Evolutionary conservation across 2,888 invertebrate species (phyloP).

Genomic region (Choristoneura rosaceana): DNA sequence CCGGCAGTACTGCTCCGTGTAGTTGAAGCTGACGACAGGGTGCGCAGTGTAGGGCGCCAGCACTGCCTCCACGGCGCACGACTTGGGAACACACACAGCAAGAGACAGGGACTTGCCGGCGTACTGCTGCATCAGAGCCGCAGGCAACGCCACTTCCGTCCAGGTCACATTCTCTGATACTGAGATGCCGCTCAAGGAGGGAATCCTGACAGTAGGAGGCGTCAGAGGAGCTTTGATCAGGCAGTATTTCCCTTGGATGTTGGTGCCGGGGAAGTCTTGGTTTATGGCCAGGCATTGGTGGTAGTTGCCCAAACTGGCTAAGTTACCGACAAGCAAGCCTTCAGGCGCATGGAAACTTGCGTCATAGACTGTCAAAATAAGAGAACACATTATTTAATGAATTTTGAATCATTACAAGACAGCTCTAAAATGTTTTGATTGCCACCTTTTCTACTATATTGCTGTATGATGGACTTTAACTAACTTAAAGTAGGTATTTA

Average conservation of each 20-base stretch:
- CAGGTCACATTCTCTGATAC: not conserved
- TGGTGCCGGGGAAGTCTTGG: conserved; percentile 3
- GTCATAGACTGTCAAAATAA: not conserved
- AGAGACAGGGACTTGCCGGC: conserved; percentile 1
- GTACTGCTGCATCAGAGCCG: not conserved
- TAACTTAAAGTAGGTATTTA: too few species aligned
- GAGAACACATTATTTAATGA: too few species aligned
- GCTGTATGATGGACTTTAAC: too few species aligned
- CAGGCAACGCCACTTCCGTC: not conserved
- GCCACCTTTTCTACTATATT: too few species aligned
- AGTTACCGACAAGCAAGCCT: not conserved
- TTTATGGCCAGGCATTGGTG: conserved; percentile 9
- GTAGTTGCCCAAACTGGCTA: conserved; percentile 6
- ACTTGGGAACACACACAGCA: conserved; percentile 1
- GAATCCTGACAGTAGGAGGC: not conserved
- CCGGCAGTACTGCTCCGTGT: conserved; percentile 11
- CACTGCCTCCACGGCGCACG: conserved; percentile 1
- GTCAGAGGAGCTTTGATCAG: not conserved
- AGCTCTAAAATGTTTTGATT: too few species aligned
- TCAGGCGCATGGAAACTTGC: conserved; percentile 3
- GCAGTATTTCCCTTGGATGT: conserved; percentile 1
- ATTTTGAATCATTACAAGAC: too few species aligned
- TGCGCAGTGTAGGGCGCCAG: conserved; percentile 8
- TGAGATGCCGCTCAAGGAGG: not conserved
- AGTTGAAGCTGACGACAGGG: conserved; percentile 3